A percentile compares a stretch with the other conserved stretches of the same genome.
Evolutionary conservation across 53 echinoderm and acorn worm species (phyloP).

Genomic region (Holothuria scabra): DNA sequence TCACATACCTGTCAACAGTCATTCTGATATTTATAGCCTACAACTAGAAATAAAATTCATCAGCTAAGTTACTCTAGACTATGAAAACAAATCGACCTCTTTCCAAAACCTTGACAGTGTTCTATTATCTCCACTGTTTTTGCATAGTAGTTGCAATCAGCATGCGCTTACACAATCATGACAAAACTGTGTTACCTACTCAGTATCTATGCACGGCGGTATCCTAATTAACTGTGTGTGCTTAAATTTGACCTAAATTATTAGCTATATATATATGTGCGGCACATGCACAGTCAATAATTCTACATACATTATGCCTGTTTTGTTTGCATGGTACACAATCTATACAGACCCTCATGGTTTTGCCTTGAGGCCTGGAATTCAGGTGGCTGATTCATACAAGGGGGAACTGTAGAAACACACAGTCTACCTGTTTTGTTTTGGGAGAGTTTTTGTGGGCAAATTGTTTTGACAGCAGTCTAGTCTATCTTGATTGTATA

Average conservation of each 20-base stretch:
- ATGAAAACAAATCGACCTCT: too few species aligned
- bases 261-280: slow-evolving; percentile 25
- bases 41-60: too few species aligned
- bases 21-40: too few species aligned
- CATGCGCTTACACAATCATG: too few species aligned
- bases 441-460: slow-evolving; percentile 45
- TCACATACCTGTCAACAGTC: too few species aligned
- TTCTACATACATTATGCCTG: slow-evolving; percentile 34
- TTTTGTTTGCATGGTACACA: slow-evolving; percentile 31
- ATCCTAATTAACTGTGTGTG: slow-evolving; percentile 44
- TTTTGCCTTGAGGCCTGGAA: slow-evolving; percentile 23
- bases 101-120: too few species aligned
- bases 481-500: slow-evolving; percentile 27
- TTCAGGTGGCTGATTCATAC: slow-evolving; percentile 45
- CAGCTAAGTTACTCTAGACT: too few species aligned
- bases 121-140: too few species aligned
- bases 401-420: slow-evolving; percentile 8
- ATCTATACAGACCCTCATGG: slow-evolving; percentile 26
- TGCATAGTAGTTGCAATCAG: too few species aligned
- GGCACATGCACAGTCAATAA: slow-evolving; percentile 26
- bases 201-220: slow-evolving; percentile 3
- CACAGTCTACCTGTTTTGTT: slow-evolving; percentile 45
- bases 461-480: slow-evolving; percentile 46
- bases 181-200: neutral
- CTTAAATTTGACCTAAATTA: slow-evolving; percentile 44